Evolutionary conservation across 1,140 invertebrate species (phyloP), one percentile per base, ranked within the genome.

Genomic region (Ganaspis sp.): DNA sequence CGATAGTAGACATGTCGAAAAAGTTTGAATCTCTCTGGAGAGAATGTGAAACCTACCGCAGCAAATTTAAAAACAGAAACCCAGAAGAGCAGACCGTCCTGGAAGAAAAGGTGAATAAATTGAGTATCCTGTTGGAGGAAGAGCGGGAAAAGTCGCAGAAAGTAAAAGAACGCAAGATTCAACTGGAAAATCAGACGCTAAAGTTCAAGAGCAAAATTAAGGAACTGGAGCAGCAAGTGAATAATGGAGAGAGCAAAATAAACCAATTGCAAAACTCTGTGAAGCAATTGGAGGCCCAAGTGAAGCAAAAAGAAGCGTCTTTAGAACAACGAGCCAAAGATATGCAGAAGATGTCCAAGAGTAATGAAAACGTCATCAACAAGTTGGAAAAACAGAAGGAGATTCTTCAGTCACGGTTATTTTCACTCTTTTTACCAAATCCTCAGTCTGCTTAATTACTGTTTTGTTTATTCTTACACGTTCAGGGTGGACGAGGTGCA

Each of bases 331-430:
- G 71, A 5, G 11, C 77, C 9, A 85, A 83, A 37, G 88, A 88
- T 0, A 69, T 87, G 79, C 78, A 86, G 23, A 88, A 86, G 29
- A 42, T 73, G 17, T 45, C 87, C 21, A 88, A 85, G 70, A 84
- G 29, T 15, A 78, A 80, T 38, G 84, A 89, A 19, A 64, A 11
- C 5, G 49, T 81, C 2, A 37, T 88, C 12, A 23, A 26, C 0
- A 85, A 85, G 71, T 72, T 86, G 37, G 89, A 90, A 29, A 86
- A 82, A 72, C 88, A 89, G 19, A 81, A 83, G 9, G 83, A 87
- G 42, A 82, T 26, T 19, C 77, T 85, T 2, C 84, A 89, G 58
- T 58, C 79, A 74, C 80, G 83, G 89, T 90, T 69, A 21, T 70
- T 71, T 38, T 38, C 9, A 74, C 4, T 45, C 9, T 69, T 42